A percentile compares a stretch with the other conserved stretches of the same genome.
These are phyloP conservation scores for Spongilla lacustris DNA, from an alignment of 37 sponge, comb jelly and placozoan genomes.

Conservation along the genomic window DNA sequence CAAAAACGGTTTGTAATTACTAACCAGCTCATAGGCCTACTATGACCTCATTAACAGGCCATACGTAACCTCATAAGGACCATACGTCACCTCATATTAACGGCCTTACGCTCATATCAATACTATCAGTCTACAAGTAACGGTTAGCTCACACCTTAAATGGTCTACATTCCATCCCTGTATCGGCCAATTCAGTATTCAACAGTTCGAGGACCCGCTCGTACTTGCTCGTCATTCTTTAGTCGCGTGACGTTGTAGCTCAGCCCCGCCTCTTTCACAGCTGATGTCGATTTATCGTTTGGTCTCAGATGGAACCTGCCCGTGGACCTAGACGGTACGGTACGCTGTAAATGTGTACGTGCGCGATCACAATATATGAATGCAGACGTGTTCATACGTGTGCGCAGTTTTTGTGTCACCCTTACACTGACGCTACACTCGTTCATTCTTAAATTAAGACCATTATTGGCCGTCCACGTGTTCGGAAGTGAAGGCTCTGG, in stretches of 20 bases:
- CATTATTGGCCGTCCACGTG: constrained; percentile 41
- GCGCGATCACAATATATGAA: background rate
- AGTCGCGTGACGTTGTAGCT: background rate
- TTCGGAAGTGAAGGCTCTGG: constrained; percentile 60
- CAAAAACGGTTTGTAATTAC: too few relatives aligned
- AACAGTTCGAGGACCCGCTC: constrained; percentile 4
- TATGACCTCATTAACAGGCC: too few relatives aligned
- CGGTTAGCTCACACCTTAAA: constrained; percentile 24
- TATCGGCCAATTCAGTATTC: background rate
- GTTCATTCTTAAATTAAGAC: constrained; percentile 6
- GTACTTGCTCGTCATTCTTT: background rate
- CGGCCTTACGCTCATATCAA: too few relatives aligned
- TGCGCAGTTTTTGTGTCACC: too few relatives aligned
- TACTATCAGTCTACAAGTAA: too few relatives aligned
- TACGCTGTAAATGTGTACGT: background rate
- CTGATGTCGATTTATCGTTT: background rate
- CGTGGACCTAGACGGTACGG: background rate
- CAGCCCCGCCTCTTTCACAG: background rate
- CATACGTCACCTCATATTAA: too few relatives aligned
- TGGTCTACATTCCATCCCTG: constrained; percentile 41
- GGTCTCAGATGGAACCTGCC: background rate
- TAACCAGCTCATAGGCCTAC: too few relatives aligned
- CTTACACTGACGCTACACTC: background rate
- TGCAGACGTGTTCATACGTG: background rate
- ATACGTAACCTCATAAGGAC: too few relatives aligned